These are phyloP conservation scores for Drosophila prostipennis DNA, from an alignment of 2,888 invertebrate genomes.

Conservation along the genomic window DNA sequence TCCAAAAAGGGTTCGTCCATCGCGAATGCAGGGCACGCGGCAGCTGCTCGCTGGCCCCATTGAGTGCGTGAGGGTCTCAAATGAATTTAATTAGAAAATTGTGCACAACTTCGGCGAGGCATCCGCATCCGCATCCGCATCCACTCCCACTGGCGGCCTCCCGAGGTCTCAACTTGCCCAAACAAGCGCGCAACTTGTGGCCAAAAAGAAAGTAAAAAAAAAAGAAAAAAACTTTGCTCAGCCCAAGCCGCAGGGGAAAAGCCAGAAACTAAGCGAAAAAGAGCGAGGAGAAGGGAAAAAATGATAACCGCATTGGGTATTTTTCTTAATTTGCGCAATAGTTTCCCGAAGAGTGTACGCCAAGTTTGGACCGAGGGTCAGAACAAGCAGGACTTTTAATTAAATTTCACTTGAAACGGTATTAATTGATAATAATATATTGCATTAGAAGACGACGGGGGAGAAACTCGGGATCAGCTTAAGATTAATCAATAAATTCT, in stretches of 20 bases:
- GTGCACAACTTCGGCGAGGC: conserved; percentile 65
- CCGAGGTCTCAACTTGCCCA: conserved; percentile 46
- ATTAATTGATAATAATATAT: conserved; percentile 42
- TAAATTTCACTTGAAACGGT: conserved; percentile 43
- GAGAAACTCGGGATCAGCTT: not conserved
- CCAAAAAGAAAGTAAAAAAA: conserved; percentile 16
- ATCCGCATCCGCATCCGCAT: conserved; percentile 14
- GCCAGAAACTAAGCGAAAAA: conserved; percentile 39
- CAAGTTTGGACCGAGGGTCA: conserved; percentile 39
- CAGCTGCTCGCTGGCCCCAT: conserved; percentile 39
- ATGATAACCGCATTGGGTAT: conserved; percentile 67
- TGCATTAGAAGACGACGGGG: not conserved
- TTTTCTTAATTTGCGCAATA: conserved; percentile 70
- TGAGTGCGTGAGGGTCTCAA: conserved; percentile 79
- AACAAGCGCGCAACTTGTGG: conserved; percentile 49
- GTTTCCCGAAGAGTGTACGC: conserved; percentile 38
- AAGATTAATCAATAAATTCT: not conserved
- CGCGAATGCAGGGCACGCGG: conserved; percentile 68
- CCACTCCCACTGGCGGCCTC: conserved; percentile 16
- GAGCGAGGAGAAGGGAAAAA: conserved; percentile 40
- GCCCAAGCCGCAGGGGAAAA: conserved; percentile 29
- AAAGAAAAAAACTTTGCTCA: conserved; percentile 44
- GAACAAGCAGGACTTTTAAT: conserved; percentile 51
- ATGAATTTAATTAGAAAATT: conserved; percentile 81
- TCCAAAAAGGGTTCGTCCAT: conserved; percentile 36